A percentile compares a stretch with the other conserved stretches of the same genome.
These are phyloP conservation scores for Zosterops borbonicus DNA, from an alignment of 2,113 vertebrate species.

Conservation along the genomic window DNA sequence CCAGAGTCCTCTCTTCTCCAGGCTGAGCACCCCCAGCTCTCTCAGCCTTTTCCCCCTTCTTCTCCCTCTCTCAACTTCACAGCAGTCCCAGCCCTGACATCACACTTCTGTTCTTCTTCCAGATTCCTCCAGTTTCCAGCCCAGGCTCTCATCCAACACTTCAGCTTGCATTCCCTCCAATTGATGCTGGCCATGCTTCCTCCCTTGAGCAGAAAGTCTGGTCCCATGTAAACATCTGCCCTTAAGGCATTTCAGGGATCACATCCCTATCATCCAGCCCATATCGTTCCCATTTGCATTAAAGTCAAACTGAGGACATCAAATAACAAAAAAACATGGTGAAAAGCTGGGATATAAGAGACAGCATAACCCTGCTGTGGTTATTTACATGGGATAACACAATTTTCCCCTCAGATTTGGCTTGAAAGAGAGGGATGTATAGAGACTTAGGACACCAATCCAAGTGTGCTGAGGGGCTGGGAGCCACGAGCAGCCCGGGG, in stretches of 20 bases:
- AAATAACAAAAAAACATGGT: fast-evolving
- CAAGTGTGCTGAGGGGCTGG: fast-evolving
- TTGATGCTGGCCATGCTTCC: not conserved
- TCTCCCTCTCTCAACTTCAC: not conserved
- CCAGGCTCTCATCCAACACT: not conserved
- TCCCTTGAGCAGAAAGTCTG: not conserved
- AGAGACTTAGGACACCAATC: fast-evolving
- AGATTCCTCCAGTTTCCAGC: not conserved
- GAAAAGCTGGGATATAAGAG: not conserved
- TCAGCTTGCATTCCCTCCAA: not conserved
- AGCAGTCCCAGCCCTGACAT: not conserved
- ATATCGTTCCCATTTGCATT: not conserved
- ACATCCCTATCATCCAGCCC: not conserved
- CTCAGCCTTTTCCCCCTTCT: not conserved
- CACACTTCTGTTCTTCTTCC: not conserved
- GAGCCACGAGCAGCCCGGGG: fast-evolving
- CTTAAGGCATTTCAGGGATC: not conserved
- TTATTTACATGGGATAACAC: not conserved
- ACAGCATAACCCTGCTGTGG: fast-evolving
- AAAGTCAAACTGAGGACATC: not conserved
- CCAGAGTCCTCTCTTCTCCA: not conserved
- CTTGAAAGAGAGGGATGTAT: not conserved
- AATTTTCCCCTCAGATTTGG: fast-evolving
- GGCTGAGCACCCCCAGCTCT: not conserved
- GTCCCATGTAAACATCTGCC: fast-evolving